phyloP scores from a whole-genome alignment of 2,888 invertebrate genomes.

The Heliconius sara region DNA sequence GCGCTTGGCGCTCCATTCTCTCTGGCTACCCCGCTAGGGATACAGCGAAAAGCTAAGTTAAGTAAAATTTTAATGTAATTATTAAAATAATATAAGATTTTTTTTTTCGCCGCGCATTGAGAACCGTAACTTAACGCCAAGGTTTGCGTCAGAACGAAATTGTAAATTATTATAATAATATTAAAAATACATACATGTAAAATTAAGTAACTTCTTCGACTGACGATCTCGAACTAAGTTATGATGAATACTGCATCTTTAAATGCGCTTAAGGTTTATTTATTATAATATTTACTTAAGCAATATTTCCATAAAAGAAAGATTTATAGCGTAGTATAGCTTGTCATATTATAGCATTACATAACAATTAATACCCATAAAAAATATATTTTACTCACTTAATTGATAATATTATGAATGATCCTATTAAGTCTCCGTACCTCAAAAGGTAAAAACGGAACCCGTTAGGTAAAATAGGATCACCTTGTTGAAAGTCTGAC shows the following conservation, averaged over 20 bases:
- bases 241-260: not conserved
- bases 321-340: not conserved
- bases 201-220: not conserved
- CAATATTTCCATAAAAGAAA: not conserved
- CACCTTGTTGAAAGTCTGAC: no score
- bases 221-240: conserved; percentile 6
- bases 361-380: no score
- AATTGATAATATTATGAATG: no score
- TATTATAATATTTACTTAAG: not conserved
- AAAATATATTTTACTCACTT: no score
- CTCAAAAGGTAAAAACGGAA: no score
- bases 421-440: no score
- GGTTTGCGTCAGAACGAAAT: not conserved
- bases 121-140: not conserved
- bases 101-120: not conserved
- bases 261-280: not conserved
- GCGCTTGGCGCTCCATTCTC: no score
- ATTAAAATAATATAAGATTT: no score
- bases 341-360: not conserved
- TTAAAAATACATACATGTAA: not conserved
- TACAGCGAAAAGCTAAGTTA: no score
- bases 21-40: no score
- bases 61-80: no score
- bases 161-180: not conserved
- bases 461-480: no score